A percentile compares a stretch with the other conserved stretches of the same genome.
Conservation (phyloP, 1,140 invertebrate genomes). For the Drosophila repleta region DNA sequence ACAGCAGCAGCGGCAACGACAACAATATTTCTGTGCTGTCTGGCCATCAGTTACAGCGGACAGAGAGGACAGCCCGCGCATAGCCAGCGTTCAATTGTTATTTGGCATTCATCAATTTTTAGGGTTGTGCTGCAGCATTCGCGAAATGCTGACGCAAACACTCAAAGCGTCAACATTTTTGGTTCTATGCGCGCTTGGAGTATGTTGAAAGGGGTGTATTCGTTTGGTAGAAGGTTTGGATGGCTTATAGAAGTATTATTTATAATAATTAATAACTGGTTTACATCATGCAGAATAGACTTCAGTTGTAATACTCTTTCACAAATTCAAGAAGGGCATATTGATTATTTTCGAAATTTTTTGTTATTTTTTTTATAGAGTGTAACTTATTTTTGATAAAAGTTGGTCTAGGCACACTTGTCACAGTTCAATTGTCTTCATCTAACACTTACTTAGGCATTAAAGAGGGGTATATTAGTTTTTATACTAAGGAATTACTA, state of each 20-base stretch:
- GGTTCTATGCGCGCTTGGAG: neutral
- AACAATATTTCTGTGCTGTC: slow-evolving; percentile 56
- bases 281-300: too few relatives aligned
- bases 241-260: neutral
- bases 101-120: slow-evolving; percentile 74
- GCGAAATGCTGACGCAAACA: slow-evolving; percentile 66
- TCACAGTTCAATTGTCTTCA: too few relatives aligned
- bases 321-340: too few relatives aligned
- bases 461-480: too few relatives aligned
- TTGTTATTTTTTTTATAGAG: too few relatives aligned
- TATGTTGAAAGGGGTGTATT: neutral
- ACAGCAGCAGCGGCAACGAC: slow-evolving; percentile 46
- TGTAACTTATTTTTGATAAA: too few relatives aligned
- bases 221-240: neutral
- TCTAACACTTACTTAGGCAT: too few relatives aligned
- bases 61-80: slow-evolving; percentile 11
- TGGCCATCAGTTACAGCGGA: slow-evolving; percentile 70
- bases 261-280: neutral
- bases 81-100: slow-evolving; percentile 63
- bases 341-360: too few relatives aligned
- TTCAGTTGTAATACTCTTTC: too few relatives aligned
- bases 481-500: too few relatives aligned
- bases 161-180: slow-evolving; percentile 51
- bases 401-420: too few relatives aligned
- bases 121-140: slow-evolving; percentile 41